Percentiles rank a stretch among this genome's conserved stretches.
Conservation (phyloP, 2,113 vertebrate genomes). For the Recurvirostra avosetta region DNA sequence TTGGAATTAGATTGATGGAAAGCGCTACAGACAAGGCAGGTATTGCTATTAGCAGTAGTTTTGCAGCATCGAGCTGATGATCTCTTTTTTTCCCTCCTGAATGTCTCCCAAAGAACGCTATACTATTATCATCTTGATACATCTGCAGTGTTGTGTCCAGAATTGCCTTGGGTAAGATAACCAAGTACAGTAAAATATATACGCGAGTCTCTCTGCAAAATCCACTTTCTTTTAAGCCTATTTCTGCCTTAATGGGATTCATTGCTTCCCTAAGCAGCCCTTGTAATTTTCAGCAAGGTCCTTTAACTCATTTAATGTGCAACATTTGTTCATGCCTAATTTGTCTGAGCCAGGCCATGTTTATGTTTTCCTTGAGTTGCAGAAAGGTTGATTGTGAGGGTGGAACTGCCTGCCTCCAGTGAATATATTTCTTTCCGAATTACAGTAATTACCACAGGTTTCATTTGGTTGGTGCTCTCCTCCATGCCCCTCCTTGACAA, state of each 20-base stretch:
- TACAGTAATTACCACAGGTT: constrained; percentile 55
- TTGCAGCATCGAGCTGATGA: background rate
- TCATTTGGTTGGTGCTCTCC: constrained; percentile 37
- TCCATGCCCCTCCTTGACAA: constrained; percentile 33
- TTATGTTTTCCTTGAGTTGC: constrained; percentile 68
- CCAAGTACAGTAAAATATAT: background rate
- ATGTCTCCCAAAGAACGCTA: background rate
- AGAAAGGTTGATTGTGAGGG: constrained; percentile 68
- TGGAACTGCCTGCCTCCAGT: constrained; percentile 49
- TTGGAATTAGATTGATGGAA: background rate
- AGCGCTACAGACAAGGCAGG: background rate
- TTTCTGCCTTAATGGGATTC: constrained; percentile 63
- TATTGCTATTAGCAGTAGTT: background rate
- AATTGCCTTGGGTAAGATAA: background rate
- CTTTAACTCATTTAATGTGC: constrained; percentile 75
- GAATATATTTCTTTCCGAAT: constrained; percentile 56
- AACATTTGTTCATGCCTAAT: constrained; percentile 77
- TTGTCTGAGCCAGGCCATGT: constrained; percentile 68
- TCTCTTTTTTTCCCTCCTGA: background rate
- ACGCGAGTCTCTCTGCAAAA: background rate
- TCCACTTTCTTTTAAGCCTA: constrained; percentile 27
- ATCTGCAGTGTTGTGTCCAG: background rate
- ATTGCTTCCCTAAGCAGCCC: constrained; percentile 65
- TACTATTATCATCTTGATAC: background rate
- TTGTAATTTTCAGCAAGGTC: constrained; percentile 74